Evolutionary conservation across 2,113 vertebrate species (phyloP), one percentile per base, ranked within the genome.

Genomic region (Neoarius graeffei): DNA sequence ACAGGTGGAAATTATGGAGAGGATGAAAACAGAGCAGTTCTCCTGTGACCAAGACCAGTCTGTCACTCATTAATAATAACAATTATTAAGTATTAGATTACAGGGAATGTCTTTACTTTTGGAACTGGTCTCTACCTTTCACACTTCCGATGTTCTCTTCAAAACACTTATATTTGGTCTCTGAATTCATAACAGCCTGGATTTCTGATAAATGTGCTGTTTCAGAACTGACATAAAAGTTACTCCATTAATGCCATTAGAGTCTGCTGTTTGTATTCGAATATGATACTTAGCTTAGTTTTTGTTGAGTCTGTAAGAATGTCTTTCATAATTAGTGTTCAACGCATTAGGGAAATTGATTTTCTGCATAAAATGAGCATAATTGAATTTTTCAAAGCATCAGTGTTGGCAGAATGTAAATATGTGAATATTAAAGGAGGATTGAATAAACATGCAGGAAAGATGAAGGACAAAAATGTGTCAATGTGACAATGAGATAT

Each of bases 311-410:
- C 14, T 64, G 60, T 64, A 83, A 83, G 35, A 83, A 83, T 10
- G 60, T n/a, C 80, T 81, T 81, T 81, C 35, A 52, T 66, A 83
- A 83, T 83, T 52, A 83, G 35, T 67, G 81, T 52, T n/a, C 42
- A 50, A 25, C 52, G 60, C 62, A 17, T 83, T 66, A 83, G 81
- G 76, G 71, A 77, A 91, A 91, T 88, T 82, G 42, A 67, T 84
- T 86, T 73, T 86, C 57, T 42, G 66, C 80, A 89, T 88, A 86
- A 89, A 89, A 88, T 79, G 30, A 71, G 82, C 81, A 76, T 91
- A 81, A 90, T 56, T 83, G 42, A 11, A 54, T 86, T 85, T 80
- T n/a, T 81, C 48, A 56, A 85, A 89, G 80, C 71, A 62, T 85
- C 60, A 77, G 56, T 73, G 52, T 66, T 87, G 77, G 84, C 85